Evolutionary conservation across 1,140 invertebrate genomes (phyloP), one percentile per base, ranked within the genome.

Genomic region (Physella acuta): DNA sequence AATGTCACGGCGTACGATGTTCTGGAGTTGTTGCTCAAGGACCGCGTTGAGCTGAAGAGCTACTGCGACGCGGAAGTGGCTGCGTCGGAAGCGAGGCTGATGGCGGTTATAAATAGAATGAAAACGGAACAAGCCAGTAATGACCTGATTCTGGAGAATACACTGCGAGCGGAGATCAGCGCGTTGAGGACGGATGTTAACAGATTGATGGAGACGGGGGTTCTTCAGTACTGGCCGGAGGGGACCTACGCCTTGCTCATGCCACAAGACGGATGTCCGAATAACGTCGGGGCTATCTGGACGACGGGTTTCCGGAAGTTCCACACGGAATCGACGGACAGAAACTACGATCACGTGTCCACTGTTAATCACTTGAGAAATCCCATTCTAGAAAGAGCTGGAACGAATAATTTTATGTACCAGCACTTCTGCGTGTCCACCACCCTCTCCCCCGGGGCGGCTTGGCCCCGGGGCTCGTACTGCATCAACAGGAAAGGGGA

Each of bases 201-300:
- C 3, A 28, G 44, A 17, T 5, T 56, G 33, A 52, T 52, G 24
- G 64, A 66, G 14, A 56, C 39, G 0, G 53, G 64, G 14, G 39
- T 66, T 28, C 44, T 66, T n/a, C 51, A 33, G 51, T 56, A 56
- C n/a, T 66, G 64, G 64, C 64, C 64, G 4, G 53, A 66, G 11
- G 64, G 64, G 3, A 17, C 31, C 1, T 66, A 66, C 20, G 64
- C 31, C 17, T 26, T 66, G 5, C 52, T 56, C 5, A 37, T 16
- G 53, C 64, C 64, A 3, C 26, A 56, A 8, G 31, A 30, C 5
- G 64, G 64, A n/a, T 66, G 64, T 30, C 64, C 64, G 28, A 20
- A 49, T 3, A 56, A n/a, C 33, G 26, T 37, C 28, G 64, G 51
- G 20, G 34, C 39, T 3, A 8, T 37, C 4, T 66, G 64, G 64